Conservation (phyloP, 2,113 vertebrate species). For the Trinectes maculatus region DNA sequence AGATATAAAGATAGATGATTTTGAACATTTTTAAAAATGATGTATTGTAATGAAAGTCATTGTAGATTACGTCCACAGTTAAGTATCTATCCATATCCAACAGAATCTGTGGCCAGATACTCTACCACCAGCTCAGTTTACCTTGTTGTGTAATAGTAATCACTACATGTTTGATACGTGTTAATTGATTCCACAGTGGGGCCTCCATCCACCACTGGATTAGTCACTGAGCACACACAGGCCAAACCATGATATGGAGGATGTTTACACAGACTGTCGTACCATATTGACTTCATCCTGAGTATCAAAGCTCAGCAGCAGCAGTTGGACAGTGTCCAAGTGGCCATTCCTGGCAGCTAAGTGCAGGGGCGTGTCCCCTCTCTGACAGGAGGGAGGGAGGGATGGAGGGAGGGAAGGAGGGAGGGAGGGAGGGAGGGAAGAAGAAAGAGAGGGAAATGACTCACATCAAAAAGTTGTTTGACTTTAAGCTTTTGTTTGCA, state of each 20-base stretch:
- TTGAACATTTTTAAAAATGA: too few relatives aligned
- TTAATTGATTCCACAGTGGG: slow-evolving; percentile 41
- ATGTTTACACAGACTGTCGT: slow-evolving; percentile 59
- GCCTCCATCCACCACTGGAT: slow-evolving; percentile 32
- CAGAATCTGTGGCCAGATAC: too few relatives aligned
- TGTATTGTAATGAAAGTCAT: neutral
- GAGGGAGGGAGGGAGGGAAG: slow-evolving; percentile 57
- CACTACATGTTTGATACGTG: slow-evolving; percentile 26
- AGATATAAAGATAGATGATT: neutral
- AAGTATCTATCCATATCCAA: neutral
- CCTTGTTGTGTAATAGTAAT: slow-evolving; percentile 3
- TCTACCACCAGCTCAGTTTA: slow-evolving; percentile 6
- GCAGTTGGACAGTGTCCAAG: slow-evolving; percentile 73
- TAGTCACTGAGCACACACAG: slow-evolving; percentile 41
- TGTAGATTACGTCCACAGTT: neutral
- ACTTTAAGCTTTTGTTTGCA: slow-evolving; percentile 5
- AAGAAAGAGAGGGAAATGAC: slow-evolving; percentile 33
- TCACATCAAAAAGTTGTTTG: neutral
- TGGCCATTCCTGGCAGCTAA: slow-evolving; percentile 88
- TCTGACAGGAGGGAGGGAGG: slow-evolving; percentile 75
- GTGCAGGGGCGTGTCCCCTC: slow-evolving; percentile 89
- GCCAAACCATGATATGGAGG: slow-evolving; percentile 36
- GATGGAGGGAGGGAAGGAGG: slow-evolving; percentile 52
- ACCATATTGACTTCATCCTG: slow-evolving; percentile 87
- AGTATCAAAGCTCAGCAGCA: slow-evolving; percentile 84